These are phyloP conservation scores for Malurus melanocephalus DNA, from an alignment of 2,113 vertebrate species.

Conservation along the genomic window DNA sequence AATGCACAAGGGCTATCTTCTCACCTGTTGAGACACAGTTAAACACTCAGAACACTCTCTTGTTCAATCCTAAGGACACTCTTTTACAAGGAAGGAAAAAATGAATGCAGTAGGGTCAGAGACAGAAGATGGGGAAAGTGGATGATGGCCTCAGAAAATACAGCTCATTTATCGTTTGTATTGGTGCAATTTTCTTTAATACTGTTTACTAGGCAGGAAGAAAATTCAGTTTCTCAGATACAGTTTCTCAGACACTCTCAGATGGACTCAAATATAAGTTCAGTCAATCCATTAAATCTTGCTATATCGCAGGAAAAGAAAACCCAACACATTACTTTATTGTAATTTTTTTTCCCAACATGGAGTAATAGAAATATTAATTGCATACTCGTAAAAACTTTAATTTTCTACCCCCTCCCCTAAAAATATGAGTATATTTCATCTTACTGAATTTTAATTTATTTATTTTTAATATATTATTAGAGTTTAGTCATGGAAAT, in stretches of 20 bases:
- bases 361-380: constrained; percentile 14
- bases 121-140: background rate
- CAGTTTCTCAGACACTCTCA: background rate
- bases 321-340: rapidly evolving
- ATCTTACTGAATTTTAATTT: background rate
- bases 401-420: constrained; percentile 4
- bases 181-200: background rate
- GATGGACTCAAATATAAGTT: background rate
- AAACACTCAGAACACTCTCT: background rate
- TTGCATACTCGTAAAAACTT: constrained; percentile 27
- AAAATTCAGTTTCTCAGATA: background rate
- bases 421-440: background rate
- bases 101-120: background rate
- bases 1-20: background rate
- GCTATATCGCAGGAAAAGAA: background rate
- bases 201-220: background rate
- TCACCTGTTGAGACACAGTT: background rate
- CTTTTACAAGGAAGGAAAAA: background rate
- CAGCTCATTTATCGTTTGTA: background rate
- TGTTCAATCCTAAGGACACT: background rate
- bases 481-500: background rate
- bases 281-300: background rate
- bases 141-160: background rate
- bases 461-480: constrained; percentile 22
- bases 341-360: background rate